Base-by-base conservation (phyloP, 1,140 invertebrate genomes). In the Drosophila sucinea region DNA sequence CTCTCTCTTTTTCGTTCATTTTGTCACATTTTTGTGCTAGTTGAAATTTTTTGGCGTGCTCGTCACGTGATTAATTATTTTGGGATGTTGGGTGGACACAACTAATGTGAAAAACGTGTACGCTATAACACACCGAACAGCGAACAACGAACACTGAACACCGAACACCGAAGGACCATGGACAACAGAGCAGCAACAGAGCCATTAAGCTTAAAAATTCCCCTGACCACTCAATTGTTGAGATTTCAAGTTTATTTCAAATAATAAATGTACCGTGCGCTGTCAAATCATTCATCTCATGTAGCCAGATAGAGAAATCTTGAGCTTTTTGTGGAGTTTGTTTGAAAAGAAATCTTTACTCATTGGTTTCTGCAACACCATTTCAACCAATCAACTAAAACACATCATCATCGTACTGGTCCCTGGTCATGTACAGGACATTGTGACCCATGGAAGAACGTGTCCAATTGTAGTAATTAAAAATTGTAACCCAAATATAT, bases 51-150 rank as follows among this genome's bases (percentile, higher is more conserved):
- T 69, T 60, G 58, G 60, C 73, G 73, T 76, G 40, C 73, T 27
- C 67, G 73, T 76, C 73, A 76, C 60, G 73, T 77, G 73, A 77
- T 77, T 77, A 77, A 77, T 77, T 77, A 77, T 64, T 66, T 64
- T 57, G 60, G 55, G 60, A 17, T 62, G 58, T 8, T 25, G 6
- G 33, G 40, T n/a, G 11, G 40, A 30, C 41, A 40, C 65, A 68
- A 47, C 73, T 76, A 76, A 76, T 76, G 73, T 76, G 73, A 76
- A 55, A 76, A 76, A 76, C 73, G 73, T 76, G 73, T 68, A 66
- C 41, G 56, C 47, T 23, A 60, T 41, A 35, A 30, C 27, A 32
- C 55, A 56, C 29, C 10, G 2, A 10, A 56, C 6, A 27, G 54
- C 54, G 29, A n/a, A 11, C 4, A 30, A 56, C 23, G 47, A 55